These are phyloP conservation scores for Atherinosoma microstoma DNA, from an alignment of 2,797 vertebrate genomes.

Conservation along the genomic window DNA sequence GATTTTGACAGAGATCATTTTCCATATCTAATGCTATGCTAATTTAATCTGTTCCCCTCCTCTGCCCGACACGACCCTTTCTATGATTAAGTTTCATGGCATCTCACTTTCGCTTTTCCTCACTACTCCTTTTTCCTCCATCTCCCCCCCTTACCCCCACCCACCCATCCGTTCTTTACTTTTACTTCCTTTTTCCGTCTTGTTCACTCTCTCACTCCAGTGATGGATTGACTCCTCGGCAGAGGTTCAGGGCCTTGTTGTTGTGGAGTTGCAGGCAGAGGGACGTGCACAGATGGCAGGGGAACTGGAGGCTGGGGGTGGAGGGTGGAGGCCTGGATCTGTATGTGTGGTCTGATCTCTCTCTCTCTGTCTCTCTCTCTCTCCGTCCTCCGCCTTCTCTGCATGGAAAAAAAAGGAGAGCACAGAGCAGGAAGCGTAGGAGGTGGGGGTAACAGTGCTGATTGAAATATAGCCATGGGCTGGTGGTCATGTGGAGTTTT, in stretches of 20 bases:
- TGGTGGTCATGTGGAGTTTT: constrained; percentile 65
- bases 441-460: constrained; percentile 72
- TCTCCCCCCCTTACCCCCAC: background rate
- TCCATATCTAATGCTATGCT: constrained; percentile 99
- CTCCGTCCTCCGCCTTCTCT: constrained; percentile 58
- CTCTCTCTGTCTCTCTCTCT: constrained; percentile 23
- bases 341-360: constrained; percentile 74
- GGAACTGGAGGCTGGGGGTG: constrained; percentile 67
- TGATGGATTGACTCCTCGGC: constrained; percentile 92
- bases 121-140: constrained; percentile 61
- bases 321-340: constrained; percentile 73
- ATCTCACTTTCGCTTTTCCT: constrained; percentile 82
- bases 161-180: constrained; percentile 23
- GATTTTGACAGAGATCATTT: constrained; percentile 99
- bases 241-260: constrained; percentile 83
- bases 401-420: constrained; percentile 62
- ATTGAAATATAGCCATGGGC: constrained; percentile 78
- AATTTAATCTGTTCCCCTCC: constrained; percentile 99
- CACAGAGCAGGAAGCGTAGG: constrained; percentile 71
- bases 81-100: constrained; percentile 98
- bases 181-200: constrained; percentile 55
- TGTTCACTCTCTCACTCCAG: constrained; percentile 50
- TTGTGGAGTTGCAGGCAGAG: constrained; percentile 77
- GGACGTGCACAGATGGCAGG: constrained; percentile 69
- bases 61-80: constrained; percentile 97